These are phyloP conservation scores for Aphelenchoides fujianensis DNA, from an alignment of 1,140 invertebrate species.

Conservation along the genomic window DNA sequence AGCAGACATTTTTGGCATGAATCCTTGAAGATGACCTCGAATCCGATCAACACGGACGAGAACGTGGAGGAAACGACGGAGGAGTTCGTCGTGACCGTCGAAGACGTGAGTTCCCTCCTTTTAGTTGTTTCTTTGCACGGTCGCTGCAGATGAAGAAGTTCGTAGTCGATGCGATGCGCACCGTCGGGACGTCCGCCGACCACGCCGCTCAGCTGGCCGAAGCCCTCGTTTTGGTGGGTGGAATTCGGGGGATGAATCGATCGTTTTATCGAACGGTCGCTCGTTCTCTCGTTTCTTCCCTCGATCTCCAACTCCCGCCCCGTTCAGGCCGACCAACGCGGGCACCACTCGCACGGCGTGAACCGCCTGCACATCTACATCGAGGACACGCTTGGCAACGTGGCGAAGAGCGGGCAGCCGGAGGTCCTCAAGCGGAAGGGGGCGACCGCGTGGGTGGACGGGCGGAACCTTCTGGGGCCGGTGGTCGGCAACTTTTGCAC, in stretches of 20 bases:
- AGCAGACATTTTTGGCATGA: too few relatives aligned
- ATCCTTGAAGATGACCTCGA: too few relatives aligned
- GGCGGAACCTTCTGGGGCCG: slow-evolving; percentile 66
- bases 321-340: slow-evolving; percentile 33
- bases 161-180: slow-evolving; percentile 15
- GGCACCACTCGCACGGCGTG: slow-evolving; percentile 25
- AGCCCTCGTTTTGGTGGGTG: slow-evolving; percentile 7
- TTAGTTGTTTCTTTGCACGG: too few relatives aligned
- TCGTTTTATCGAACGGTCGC: too few relatives aligned
- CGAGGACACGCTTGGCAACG: slow-evolving; percentile 13
- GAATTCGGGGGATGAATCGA: too few relatives aligned
- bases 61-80: too few relatives aligned
- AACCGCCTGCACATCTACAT: slow-evolving; percentile 31
- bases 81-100: too few relatives aligned
- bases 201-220: slow-evolving; percentile 26
- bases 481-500: slow-evolving; percentile 84
- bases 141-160: slow-evolving; percentile 29
- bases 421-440: slow-evolving; percentile 49
- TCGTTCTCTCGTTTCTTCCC: too few relatives aligned
- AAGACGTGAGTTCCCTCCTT: too few relatives aligned
- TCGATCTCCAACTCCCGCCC: too few relatives aligned
- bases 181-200: slow-evolving; percentile 17
- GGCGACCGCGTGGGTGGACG: slow-evolving; percentile 54
- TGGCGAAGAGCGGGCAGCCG: slow-evolving; percentile 16
- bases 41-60: too few relatives aligned